Base-by-base conservation (phyloP, 2,888 invertebrate genomes). In the Drosophila sordidapex region DNA sequence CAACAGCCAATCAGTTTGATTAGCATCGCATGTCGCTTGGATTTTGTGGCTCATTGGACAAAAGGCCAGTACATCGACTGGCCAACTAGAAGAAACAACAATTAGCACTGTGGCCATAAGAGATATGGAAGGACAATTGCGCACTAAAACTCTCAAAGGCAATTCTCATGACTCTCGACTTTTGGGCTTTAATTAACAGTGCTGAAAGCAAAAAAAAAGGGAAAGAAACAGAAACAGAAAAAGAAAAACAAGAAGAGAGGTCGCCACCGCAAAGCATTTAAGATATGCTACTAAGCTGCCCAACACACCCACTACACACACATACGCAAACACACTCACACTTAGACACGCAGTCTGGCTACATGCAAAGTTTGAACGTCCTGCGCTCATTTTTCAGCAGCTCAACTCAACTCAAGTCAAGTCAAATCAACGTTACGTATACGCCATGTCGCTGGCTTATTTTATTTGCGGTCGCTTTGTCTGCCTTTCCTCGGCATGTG, bases 1-100 rank as follows among this genome's bases (percentile, higher is more conserved):
- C 43, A 31, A 11, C 21, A 79, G 57, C 80, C 83, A 86, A 83
- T 84, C 83, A 76, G 62, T 74, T 86, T 84, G 86, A 84, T 84
- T 84, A 83, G 83, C 83, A 81, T 84, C 87, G 80, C 87, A 82
- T 84, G 84, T 84, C 87, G 82, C 84, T 82, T 82, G 81, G 81
- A 85, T 85, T 87, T 87, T 75, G 69, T 76, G 75, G 85, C 81
- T 83, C 87, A 85, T 85, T 85, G 81, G 71, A 43, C 66, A 51
- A 5, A 21, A 21, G 35, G 48, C 51, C 53, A 61, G n/a, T 21
- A 60, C 62, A 31, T 43, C 61, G 35, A 21, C n/a, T 33, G 61
- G 66, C 27, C n/a, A 29, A 58, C 43, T 46, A 18, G 31, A 27
- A 67, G 65, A 64, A 66, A 82, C 73, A 79, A 83, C 85, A 85